phyloP scores from a whole-genome alignment of 2,797 vertebrate species.

The Sphenopsis melanotis region DNA sequence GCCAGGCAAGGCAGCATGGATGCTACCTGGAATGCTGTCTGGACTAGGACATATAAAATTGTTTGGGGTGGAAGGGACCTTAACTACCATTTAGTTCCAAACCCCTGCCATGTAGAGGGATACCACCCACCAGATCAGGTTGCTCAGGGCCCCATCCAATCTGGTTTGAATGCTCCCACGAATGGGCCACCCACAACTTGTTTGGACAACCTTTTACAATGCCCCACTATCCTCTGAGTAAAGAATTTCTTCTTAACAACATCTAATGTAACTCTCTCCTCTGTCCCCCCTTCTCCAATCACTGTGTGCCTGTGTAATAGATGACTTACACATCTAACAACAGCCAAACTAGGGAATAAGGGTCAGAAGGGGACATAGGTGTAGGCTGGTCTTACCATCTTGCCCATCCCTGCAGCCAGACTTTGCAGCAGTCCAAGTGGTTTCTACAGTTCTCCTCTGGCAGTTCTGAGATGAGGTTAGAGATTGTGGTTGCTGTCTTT shows the following conservation, averaged over 20 bases:
- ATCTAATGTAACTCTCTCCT: neutral
- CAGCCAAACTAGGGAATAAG: neutral
- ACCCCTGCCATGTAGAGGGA: accelerated
- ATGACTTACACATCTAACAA: neutral
- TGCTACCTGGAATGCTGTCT: neutral
- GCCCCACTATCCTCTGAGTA: neutral
- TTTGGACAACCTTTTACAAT: neutral
- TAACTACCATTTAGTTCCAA: neutral
- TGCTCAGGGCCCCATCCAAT: neutral
- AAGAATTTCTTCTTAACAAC: neutral
- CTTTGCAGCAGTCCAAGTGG: neutral
- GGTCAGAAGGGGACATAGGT: neutral
- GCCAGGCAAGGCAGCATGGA: neutral
- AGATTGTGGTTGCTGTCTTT: neutral
- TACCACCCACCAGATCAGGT: neutral
- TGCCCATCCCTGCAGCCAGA: neutral
- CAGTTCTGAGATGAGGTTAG: neutral
- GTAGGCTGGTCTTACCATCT: neutral
- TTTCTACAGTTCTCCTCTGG: neutral
- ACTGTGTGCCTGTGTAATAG: neutral
- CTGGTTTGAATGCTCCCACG: neutral
- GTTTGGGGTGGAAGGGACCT: neutral
- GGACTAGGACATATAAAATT: neutral
- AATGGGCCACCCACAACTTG: neutral
- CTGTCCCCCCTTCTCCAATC: neutral